Evolutionary conservation across 1,140 invertebrate genomes (phyloP).

Genomic region (Orius insidiosus): DNA sequence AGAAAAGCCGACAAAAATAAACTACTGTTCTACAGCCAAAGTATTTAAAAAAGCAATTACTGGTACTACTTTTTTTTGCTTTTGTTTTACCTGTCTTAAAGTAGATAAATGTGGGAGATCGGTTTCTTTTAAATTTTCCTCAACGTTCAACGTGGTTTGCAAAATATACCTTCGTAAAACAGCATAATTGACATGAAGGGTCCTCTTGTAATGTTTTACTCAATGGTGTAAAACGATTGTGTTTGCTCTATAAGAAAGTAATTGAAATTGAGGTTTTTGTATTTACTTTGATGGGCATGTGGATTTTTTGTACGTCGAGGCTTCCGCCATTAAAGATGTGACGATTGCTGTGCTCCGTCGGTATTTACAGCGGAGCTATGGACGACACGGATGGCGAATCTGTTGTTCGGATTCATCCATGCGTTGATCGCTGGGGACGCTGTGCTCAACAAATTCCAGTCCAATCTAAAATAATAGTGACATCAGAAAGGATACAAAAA

Average conservation of each 20-base stretch:
- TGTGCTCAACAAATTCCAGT: slow-evolving; percentile 92
- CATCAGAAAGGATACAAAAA: too few species aligned
- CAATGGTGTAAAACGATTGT: slow-evolving; percentile 69
- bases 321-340: slow-evolving; percentile 87
- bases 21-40: too few species aligned
- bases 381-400: slow-evolving; percentile 64
- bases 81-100: slow-evolving; percentile 63
- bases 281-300: slow-evolving; percentile 59
- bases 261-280: too few species aligned
- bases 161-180: slow-evolving; percentile 73
- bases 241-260: slow-evolving; percentile 56
- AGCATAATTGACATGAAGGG: slow-evolving; percentile 84
- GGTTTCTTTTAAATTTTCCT: slow-evolving; percentile 63
- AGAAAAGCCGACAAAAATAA: slow-evolving; percentile 16
- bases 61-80: too few species aligned
- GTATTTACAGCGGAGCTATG: slow-evolving; percentile 58
- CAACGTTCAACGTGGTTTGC: slow-evolving; percentile 53
- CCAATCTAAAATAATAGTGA: slow-evolving; percentile 56
- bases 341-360: slow-evolving; percentile 71
- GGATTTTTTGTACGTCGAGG: slow-evolving; percentile 67
- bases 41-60: too few species aligned
- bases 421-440: slow-evolving; percentile 91
- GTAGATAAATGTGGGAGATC: slow-evolving; percentile 75
- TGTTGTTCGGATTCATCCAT: slow-evolving; percentile 91
- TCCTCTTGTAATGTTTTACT: slow-evolving; percentile 87